Conservation (phyloP, 2,797 vertebrate genomes). For the Cossypha niveicapilla region DNA sequence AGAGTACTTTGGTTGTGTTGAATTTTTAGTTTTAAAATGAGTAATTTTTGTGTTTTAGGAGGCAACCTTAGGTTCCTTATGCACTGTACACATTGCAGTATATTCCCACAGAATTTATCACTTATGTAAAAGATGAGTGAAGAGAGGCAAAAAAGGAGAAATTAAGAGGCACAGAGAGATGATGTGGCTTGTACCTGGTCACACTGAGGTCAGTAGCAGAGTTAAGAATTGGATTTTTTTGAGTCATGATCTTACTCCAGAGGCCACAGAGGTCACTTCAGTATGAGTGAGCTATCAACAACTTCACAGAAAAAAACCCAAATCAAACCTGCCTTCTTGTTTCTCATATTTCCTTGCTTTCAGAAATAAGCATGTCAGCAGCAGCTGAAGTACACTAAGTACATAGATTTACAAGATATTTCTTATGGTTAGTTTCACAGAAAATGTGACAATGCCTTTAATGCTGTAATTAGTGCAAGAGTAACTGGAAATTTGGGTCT, state of each 20-base stretch:
- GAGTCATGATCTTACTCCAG: not conserved
- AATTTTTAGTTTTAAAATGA: not conserved
- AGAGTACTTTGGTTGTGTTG: not conserved
- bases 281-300: not conserved
- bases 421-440: not conserved
- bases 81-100: not conserved
- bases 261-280: not conserved
- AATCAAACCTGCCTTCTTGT: not conserved
- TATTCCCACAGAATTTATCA: not conserved
- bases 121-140: constrained; percentile 20
- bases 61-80: not conserved
- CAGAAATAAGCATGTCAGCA: not conserved
- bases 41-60: not conserved
- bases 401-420: not conserved
- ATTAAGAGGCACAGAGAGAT: not conserved
- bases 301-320: not conserved
- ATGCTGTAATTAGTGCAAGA: not conserved
- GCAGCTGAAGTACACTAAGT: not conserved
- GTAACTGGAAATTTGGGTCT: not conserved
- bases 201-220: constrained; percentile 2
- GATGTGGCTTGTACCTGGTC: constrained; percentile 5
- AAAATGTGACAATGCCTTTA: not conserved
- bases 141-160: constrained; percentile 19
- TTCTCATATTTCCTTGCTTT: not conserved
- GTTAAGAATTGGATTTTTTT: not conserved